These are phyloP conservation scores for Epistrophe eligans DNA, from an alignment of 2,888 invertebrate species.

Conservation along the genomic window DNA sequence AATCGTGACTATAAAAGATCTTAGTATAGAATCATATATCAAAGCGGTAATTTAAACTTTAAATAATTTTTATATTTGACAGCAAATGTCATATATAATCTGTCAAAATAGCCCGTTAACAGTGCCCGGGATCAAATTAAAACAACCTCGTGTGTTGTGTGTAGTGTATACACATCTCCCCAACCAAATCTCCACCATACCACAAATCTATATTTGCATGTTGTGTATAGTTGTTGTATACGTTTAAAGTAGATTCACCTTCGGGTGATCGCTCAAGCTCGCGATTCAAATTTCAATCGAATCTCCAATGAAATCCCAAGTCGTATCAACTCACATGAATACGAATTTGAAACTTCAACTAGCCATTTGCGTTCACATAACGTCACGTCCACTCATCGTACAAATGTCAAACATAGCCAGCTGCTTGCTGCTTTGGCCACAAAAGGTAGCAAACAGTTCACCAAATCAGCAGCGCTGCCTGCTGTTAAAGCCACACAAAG, in stretches of 20 bases:
- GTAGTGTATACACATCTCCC: neutral
- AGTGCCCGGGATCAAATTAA: conserved; percentile 33
- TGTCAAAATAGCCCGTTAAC: conserved; percentile 38
- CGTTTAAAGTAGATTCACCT: conserved; percentile 51
- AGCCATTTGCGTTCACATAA: conserved; percentile 57
- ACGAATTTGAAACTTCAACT: conserved; percentile 63
- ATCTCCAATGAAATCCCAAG: conserved; percentile 60
- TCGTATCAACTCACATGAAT: conserved; percentile 63
- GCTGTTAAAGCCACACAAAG: conserved; percentile 10
- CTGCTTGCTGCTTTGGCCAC: conserved; percentile 66
- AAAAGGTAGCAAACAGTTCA: conserved; percentile 67
- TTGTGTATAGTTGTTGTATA: neutral
- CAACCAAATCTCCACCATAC: neutral
- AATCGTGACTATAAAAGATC: conserved; percentile 46
- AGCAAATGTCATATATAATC: conserved; percentile 53
- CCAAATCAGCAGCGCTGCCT: conserved; percentile 37
- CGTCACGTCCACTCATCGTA: conserved; percentile 72
- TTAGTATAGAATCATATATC: neutral
- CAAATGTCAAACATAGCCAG: conserved; percentile 74
- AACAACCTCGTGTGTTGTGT: conserved; percentile 29
- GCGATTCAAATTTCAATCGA: conserved; percentile 71
- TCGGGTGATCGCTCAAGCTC: conserved; percentile 50
- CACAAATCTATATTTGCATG: conserved; percentile 7
- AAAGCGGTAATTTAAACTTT: neutral
- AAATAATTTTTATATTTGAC: conserved; percentile 53